Conservation (phyloP, 2,797 vertebrate species). For the Oryzias sinensis region DNA sequence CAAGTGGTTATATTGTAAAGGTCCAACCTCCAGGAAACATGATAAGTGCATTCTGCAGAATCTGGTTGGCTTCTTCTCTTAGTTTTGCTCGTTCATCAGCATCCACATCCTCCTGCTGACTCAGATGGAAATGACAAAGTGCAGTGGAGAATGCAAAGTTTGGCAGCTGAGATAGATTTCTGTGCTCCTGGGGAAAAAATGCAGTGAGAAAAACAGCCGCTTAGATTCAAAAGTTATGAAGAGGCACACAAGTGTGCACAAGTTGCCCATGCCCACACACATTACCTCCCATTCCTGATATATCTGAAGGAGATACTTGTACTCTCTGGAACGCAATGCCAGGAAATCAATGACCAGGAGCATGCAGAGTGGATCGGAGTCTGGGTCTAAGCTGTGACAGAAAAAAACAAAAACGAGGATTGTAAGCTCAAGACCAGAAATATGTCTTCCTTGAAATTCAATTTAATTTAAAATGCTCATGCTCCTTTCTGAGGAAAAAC, state of each 20-base stretch:
- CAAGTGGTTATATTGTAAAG: neutral
- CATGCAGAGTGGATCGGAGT: conserved; percentile 92
- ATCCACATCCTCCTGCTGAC: conserved; percentile 84
- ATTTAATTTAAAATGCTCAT: no score
- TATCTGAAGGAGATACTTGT: conserved; percentile 83
- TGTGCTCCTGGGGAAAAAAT: conserved; percentile 79
- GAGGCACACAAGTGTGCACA: neutral
- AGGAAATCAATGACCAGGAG: conserved; percentile 91
- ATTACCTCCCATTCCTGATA: conserved; percentile 96
- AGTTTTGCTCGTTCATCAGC: conserved; percentile 72
- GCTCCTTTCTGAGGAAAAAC: no score
- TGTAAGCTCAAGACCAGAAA: neutral
- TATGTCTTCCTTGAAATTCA: neutral
- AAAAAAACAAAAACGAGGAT: conserved; percentile 9
- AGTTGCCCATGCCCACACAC: neutral
- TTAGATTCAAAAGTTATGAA: neutral
- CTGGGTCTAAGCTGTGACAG: conserved; percentile 86
- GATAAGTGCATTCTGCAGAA: conserved; percentile 85
- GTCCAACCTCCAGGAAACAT: conserved; percentile 93
- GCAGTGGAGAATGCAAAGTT: conserved; percentile 95
- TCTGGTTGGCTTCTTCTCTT: conserved; percentile 73
- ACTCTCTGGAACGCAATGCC: conserved; percentile 87
- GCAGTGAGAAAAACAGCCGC: conserved; percentile 3
- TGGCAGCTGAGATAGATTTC: conserved; percentile 94
- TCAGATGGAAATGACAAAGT: conserved; percentile 87